These are phyloP conservation scores for Siderastrea siderea DNA, from an alignment of 92 coral and sea anemone genomes.

Conservation along the genomic window DNA sequence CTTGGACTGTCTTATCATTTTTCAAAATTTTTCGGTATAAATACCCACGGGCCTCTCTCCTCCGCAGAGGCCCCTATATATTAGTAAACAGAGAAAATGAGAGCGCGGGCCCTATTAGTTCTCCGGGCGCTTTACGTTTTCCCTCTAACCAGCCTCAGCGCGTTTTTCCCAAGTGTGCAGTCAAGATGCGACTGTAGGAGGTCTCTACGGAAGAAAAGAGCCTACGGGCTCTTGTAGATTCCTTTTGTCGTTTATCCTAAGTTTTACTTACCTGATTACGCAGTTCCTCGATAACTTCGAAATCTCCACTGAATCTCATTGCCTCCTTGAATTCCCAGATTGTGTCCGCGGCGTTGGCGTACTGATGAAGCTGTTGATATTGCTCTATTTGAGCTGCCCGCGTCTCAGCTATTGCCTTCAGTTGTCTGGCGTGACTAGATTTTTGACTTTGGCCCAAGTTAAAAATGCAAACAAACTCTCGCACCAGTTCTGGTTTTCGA, in stretches of 20 bases:
- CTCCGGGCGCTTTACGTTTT: no score
- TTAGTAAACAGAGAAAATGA: no score
- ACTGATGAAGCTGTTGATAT: constrained; percentile 70
- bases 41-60: no score
- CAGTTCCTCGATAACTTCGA: constrained; percentile 68
- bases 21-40: no score
- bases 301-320: constrained; percentile 81
- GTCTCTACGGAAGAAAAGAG: no score
- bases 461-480: constrained; percentile 64
- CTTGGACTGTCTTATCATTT: no score
- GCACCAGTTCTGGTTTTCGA: constrained; percentile 13
- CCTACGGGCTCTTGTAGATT: no score
- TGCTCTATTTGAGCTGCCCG: constrained; percentile 60
- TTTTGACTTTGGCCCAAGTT: background rate
- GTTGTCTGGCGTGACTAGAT: background rate
- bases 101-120: no score
- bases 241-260: background rate
- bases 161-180: no score
- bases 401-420: background rate
- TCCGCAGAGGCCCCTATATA: no score
- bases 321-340: constrained; percentile 78
- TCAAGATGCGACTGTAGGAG: no score
- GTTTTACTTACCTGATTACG: constrained; percentile 60
- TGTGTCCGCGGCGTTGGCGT: constrained; percentile 67
- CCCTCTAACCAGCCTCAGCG: no score